Conservation (phyloP, 30 jellyfish, hydroid and myxozoan species). For the Aurelia sp. region DNA sequence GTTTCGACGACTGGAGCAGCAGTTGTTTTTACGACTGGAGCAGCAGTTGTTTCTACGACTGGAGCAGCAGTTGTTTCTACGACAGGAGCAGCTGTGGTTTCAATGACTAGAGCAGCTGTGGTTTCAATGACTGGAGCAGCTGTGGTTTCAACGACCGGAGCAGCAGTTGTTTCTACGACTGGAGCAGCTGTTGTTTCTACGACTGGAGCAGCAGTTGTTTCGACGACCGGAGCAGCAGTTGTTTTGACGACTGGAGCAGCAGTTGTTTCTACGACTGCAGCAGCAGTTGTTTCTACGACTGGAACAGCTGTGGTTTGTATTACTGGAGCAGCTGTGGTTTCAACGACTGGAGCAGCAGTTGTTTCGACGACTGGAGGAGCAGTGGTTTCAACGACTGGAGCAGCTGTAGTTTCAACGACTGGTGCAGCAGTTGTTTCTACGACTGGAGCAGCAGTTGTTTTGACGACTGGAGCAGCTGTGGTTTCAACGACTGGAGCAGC, state of each 20-base stretch:
- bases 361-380: too few relatives aligned
- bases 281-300: not conserved
- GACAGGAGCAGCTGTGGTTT: slow-evolving; percentile 1
- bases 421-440: too few relatives aligned
- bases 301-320: too few relatives aligned
- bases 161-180: not conserved
- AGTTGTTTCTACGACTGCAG: not conserved
- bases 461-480: too few relatives aligned
- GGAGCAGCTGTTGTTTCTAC: slow-evolving; percentile 4
- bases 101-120: slow-evolving; percentile 12
- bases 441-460: too few relatives aligned
- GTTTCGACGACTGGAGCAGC: not conserved
- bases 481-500: too few relatives aligned
- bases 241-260: slow-evolving; percentile 20
- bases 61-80: slow-evolving; percentile 12
- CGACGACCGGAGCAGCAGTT: slow-evolving; percentile 12
- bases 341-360: too few relatives aligned
- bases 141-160: not conserved
- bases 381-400: too few relatives aligned
- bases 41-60: slow-evolving; percentile 14
- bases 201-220: slow-evolving; percentile 12
- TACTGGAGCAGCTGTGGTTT: too few relatives aligned
- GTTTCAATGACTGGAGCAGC: slow-evolving; percentile 19
- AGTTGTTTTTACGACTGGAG: slow-evolving; percentile 18
- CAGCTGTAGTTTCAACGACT: too few relatives aligned